A percentile compares a stretch with the other conserved stretches of the same genome.
Evolutionary conservation across 2,113 vertebrate genomes (phyloP).

Genomic region (Hemicordylus capensis): DNA sequence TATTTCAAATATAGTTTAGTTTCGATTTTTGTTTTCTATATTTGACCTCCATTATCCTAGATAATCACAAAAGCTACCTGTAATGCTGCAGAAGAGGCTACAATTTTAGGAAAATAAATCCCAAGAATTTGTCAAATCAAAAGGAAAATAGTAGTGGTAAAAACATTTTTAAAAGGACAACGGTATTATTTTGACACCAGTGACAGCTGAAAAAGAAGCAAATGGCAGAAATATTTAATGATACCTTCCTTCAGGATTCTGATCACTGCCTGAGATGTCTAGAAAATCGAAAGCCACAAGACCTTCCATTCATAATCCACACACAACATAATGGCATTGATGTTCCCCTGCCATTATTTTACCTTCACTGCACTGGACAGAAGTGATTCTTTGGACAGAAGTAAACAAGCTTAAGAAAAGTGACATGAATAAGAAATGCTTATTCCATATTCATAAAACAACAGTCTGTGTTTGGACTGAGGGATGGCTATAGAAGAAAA

Average conservation of each 20-base stretch:
- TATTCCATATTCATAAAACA: constrained; percentile 22
- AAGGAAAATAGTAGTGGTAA: constrained; percentile 34
- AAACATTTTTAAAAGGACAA: constrained; percentile 46
- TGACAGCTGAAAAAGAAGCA: constrained; percentile 53
- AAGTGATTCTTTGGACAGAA: constrained; percentile 33
- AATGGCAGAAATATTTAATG: constrained; percentile 62
- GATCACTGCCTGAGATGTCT: constrained; percentile 29
- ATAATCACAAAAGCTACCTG: not conserved
- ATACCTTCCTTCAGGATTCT: constrained; percentile 45
- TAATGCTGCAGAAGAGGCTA: not conserved
- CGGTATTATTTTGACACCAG: constrained; percentile 38
- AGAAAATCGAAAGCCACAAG: constrained; percentile 45
- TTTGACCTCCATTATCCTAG: not conserved
- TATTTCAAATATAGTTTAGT: not conserved
- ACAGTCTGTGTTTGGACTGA: constrained; percentile 25
- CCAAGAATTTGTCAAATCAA: constrained; percentile 47
- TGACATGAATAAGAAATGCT: constrained; percentile 40
- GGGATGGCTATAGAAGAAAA: not conserved
- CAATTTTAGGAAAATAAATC: constrained; percentile 42
- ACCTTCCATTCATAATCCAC: constrained; percentile 6
- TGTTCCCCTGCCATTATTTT: not conserved
- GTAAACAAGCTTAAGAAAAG: constrained; percentile 27
- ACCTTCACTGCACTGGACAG: constrained; percentile 10
- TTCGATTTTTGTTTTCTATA: not conserved
- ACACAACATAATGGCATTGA: not conserved